Evolutionary conservation across 2,113 vertebrate genomes (phyloP).

Genomic region (Pitta sordida): DNA sequence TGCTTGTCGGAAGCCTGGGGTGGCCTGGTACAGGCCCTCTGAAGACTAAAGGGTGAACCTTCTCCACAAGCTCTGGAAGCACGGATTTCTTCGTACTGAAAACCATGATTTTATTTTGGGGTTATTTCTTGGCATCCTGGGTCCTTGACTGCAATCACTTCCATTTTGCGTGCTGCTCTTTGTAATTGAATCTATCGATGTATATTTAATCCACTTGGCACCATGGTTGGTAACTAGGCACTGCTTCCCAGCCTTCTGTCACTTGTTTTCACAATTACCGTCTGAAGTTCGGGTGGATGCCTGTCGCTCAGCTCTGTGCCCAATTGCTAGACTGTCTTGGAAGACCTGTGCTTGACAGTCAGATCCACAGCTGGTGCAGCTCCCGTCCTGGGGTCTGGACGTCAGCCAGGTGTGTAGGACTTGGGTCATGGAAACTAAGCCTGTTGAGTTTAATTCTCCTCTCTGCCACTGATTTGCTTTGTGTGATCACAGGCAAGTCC

Average conservation of each 20-base stretch:
- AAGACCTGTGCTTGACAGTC: neutral
- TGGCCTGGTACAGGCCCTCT: neutral
- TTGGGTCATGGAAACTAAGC: neutral
- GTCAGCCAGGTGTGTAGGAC: neutral
- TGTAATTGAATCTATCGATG: conserved; percentile 56
- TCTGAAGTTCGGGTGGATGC: conserved; percentile 22
- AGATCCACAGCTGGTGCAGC: neutral
- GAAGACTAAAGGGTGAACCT: neutral
- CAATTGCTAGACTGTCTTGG: neutral
- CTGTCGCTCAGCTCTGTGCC: neutral
- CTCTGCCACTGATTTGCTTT: conserved; percentile 25
- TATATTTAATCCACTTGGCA: conserved; percentile 63
- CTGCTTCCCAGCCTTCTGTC: conserved; percentile 53
- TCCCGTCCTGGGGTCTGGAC: neutral
- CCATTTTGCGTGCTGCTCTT: conserved; percentile 31
- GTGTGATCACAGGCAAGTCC: conserved; percentile 27
- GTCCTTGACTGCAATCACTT: conserved; percentile 24
- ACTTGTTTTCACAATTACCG: conserved; percentile 46
- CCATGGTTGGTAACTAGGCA: conserved; percentile 37
- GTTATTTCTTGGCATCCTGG: neutral
- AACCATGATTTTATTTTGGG: neutral
- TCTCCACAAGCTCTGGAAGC: neutral
- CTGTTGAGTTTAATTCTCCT: conserved; percentile 29
- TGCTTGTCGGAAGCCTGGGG: neutral
- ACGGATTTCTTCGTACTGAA: neutral